Percentiles rank a stretch among this genome's conserved stretches.
Conservation (phyloP, 2,797 vertebrate genomes). For the Scleropages formosus region DNA sequence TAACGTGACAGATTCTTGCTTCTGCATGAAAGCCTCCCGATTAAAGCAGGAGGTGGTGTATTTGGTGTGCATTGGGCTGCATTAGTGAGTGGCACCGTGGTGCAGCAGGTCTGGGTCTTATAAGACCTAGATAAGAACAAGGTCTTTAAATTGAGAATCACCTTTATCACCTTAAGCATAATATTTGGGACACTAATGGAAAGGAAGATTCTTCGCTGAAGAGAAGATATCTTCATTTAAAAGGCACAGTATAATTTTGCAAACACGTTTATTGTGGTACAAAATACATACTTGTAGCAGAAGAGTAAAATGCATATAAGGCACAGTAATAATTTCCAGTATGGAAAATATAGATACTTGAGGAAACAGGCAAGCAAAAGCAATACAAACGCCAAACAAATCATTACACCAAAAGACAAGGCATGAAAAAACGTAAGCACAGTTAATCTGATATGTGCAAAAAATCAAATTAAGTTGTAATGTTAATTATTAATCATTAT, state of each 20-base stretch:
- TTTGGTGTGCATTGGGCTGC: too few relatives aligned
- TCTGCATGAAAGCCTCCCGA: too few relatives aligned
- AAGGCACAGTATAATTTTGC: neutral
- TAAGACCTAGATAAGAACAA: too few relatives aligned
- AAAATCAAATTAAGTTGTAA: conserved; percentile 17
- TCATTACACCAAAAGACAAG: neutral
- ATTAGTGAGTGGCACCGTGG: too few relatives aligned
- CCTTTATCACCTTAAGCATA: too few relatives aligned
- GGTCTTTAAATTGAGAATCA: too few relatives aligned
- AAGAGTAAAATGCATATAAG: conserved; percentile 16
- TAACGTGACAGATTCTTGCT: too few relatives aligned
- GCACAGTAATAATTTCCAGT: conserved; percentile 28
- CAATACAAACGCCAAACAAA: neutral
- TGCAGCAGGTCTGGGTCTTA: too few relatives aligned
- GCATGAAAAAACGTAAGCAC: neutral
- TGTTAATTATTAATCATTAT: neutral
- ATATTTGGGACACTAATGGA: too few relatives aligned
- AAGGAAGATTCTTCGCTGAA: too few relatives aligned
- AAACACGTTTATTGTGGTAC: neutral
- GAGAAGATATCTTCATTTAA: too few relatives aligned
- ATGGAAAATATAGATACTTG: conserved; percentile 15
- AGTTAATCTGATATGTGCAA: neutral
- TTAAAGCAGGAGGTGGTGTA: too few relatives aligned
- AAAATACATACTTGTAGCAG: neutral
- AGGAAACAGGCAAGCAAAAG: neutral